phyloP scores from a whole-genome alignment of 2,888 invertebrate genomes.

The Griposia aprilina region DNA sequence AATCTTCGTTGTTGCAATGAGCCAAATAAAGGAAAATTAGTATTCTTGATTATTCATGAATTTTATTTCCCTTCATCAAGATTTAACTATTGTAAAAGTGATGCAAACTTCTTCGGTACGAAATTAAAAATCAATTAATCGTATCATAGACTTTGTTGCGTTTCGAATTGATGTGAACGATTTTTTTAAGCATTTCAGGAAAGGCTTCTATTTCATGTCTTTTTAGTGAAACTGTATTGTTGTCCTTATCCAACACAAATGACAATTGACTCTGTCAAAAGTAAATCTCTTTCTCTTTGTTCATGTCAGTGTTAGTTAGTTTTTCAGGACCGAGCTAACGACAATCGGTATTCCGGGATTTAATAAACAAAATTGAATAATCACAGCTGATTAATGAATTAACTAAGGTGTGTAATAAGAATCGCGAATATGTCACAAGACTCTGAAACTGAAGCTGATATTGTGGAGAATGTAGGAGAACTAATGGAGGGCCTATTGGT shows the following conservation, averaged over 20 bases:
- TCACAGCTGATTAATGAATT: conserved; percentile 1
- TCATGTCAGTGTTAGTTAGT: neutral
- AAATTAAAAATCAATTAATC: neutral
- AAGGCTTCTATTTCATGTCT: neutral
- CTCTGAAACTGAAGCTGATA: conserved; percentile 76
- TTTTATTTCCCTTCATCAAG: neutral
- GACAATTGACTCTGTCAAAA: conserved; percentile 4
- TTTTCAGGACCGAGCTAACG: neutral
- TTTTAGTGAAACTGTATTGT: neutral
- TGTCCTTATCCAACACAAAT: conserved; percentile 12
- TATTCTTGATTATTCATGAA: neutral
- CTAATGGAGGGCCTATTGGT: conserved; percentile 81
- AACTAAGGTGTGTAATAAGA: conserved; percentile 10
- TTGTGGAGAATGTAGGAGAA: conserved; percentile 78
- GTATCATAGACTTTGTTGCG: conserved; percentile 19
- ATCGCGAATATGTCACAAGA: conserved; percentile 75
- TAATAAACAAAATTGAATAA: conserved; percentile 23
- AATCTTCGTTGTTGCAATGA: neutral
- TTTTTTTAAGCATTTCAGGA: neutral
- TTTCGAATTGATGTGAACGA: neutral
- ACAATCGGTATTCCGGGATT: neutral
- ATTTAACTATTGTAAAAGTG: neutral
- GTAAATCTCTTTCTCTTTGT: conserved; percentile 13
- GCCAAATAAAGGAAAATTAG: no score
- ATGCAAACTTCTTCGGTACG: neutral